A percentile compares a stretch with the other conserved stretches of the same genome.
These are phyloP conservation scores for Diplazon laetatorius DNA, from an alignment of 2,888 invertebrate genomes.

Conservation along the genomic window DNA sequence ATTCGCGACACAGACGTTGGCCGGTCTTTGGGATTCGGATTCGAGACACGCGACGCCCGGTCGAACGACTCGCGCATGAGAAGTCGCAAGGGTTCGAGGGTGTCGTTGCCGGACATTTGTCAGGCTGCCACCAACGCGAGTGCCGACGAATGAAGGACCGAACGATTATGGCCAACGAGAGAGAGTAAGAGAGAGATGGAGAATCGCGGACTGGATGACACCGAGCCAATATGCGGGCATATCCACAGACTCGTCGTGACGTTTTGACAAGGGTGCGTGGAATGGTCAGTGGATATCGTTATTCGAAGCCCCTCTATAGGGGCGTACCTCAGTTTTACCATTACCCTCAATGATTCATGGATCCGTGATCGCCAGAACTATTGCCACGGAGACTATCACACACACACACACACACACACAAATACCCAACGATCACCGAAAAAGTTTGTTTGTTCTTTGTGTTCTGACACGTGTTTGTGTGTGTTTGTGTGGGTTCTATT, in stretches of 20 bases:
- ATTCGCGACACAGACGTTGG: slow-evolving; percentile 30
- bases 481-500: slow-evolving; percentile 24
- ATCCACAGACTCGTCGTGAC: slow-evolving; percentile 71
- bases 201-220: slow-evolving; percentile 56
- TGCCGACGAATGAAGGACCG: slow-evolving; percentile 35
- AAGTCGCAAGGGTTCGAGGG: slow-evolving; percentile 55
- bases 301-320: slow-evolving; percentile 70
- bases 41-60: slow-evolving; percentile 58
- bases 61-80: slow-evolving; percentile 34
- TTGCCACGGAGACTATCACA: neutral
- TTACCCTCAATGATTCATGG: slow-evolving; percentile 71
- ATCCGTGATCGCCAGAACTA: slow-evolving; percentile 28
- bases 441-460: slow-evolving; percentile 23
- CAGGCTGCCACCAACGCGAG: slow-evolving; percentile 65
- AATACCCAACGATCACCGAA: slow-evolving; percentile 42
- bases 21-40: slow-evolving; percentile 66
- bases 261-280: slow-evolving; percentile 74
- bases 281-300: slow-evolving; percentile 70
- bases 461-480: no score
- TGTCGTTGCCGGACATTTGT: slow-evolving; percentile 75
- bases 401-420: slow-evolving; percentile 20
- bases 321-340: slow-evolving; percentile 38
- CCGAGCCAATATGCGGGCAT: slow-evolving; percentile 70
- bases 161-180: slow-evolving; percentile 14
- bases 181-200: slow-evolving; percentile 47